A percentile compares a stretch with the other conserved stretches of the same genome.
phyloP scores from a whole-genome alignment of 2,888 invertebrate genomes.

The Eristalis arbustorum region DNA sequence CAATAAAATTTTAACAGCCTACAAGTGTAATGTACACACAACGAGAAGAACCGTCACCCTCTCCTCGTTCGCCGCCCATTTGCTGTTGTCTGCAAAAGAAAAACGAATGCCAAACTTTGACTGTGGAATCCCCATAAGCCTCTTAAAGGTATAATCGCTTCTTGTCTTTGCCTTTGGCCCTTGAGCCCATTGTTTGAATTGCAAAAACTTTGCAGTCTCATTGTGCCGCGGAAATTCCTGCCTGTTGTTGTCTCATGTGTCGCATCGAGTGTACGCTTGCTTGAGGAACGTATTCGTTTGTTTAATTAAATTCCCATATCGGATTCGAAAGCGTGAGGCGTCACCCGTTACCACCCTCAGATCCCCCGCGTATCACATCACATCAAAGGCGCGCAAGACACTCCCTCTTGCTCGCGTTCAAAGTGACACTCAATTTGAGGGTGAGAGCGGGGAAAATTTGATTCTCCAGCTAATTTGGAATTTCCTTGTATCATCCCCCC shows the following conservation, averaged over 20 bases:
- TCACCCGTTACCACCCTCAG: background rate
- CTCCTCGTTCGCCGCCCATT: background rate
- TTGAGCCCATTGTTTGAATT: constrained; percentile 52
- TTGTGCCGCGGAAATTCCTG: constrained; percentile 14
- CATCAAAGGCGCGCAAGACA: constrained; percentile 32
- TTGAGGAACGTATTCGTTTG: constrained; percentile 36
- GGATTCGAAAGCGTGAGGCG: constrained; percentile 18
- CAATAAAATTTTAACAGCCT: constrained; percentile 51
- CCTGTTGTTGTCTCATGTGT: constrained; percentile 10
- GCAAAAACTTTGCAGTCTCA: constrained; percentile 30
- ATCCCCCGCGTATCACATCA: no score
- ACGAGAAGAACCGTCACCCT: background rate
- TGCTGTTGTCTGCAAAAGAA: constrained; percentile 6
- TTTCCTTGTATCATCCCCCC: background rate
- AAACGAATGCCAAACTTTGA: constrained; percentile 13
- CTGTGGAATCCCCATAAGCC: constrained; percentile 41
- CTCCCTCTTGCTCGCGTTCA: background rate
- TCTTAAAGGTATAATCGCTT: constrained; percentile 55
- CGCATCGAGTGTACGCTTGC: background rate
- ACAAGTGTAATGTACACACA: constrained; percentile 1
- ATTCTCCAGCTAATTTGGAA: background rate
- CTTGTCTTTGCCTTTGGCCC: constrained; percentile 35
- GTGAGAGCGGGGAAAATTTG: background rate
- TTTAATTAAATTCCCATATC: constrained; percentile 54
- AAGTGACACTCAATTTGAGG: background rate